Conservation (phyloP, 2,113 vertebrate genomes). For the Menura novaehollandiae region DNA sequence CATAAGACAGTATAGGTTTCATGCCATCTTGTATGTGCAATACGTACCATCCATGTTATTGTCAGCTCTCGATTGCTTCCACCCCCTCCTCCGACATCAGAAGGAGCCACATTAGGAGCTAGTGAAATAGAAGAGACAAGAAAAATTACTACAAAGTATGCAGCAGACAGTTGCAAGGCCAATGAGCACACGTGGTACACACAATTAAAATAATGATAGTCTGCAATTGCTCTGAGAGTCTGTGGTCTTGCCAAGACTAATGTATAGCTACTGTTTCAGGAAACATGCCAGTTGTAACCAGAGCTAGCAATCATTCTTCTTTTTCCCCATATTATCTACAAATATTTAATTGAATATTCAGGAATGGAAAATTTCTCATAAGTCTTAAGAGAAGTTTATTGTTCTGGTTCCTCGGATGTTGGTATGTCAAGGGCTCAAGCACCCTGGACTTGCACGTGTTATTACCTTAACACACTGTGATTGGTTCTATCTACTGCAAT, state of each 20-base stretch:
- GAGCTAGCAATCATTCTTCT: neutral
- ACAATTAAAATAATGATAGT: conserved; percentile 62
- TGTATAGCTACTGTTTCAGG: conserved; percentile 34
- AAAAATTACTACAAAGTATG: neutral
- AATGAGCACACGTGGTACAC: neutral
- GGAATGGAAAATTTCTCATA: neutral
- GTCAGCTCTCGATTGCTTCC: conserved; percentile 90
- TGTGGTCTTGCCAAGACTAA: conserved; percentile 66
- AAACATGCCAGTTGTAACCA: conserved; percentile 14
- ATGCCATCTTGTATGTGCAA: neutral
- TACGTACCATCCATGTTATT: conserved; percentile 93
- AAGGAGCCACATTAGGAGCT: conserved; percentile 95
- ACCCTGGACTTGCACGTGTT: neutral
- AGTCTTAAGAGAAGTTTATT: neutral
- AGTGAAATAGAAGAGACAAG: conserved; percentile 60
- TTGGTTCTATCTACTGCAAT: neutral
- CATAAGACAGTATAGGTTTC: neutral
- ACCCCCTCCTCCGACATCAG: conserved; percentile 90
- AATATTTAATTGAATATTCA: neutral
- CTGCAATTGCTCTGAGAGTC: conserved; percentile 54
- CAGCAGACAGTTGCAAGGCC: conserved; percentile 14
- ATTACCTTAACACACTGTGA: neutral
- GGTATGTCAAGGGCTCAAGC: neutral
- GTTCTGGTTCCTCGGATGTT: neutral
- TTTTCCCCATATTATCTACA: neutral